These are phyloP conservation scores for Tapera naevia DNA, from an alignment of 2,797 vertebrate genomes.

Conservation along the genomic window DNA sequence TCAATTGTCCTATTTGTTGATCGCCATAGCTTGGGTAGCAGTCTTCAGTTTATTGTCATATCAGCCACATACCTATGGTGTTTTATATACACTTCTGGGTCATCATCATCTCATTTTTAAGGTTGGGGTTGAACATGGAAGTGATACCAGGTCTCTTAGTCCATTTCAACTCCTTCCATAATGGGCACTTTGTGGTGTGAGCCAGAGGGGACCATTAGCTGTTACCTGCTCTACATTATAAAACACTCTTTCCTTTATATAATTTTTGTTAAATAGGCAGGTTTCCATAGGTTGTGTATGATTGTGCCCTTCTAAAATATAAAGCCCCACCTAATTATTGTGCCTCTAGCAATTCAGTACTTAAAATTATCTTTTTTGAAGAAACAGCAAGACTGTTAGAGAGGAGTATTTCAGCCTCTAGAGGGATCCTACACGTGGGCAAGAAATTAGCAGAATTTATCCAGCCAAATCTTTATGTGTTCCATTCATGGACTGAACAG, in stretches of 20 bases:
- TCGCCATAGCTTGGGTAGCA: neutral
- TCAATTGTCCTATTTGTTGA: neutral
- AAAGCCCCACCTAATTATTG: neutral
- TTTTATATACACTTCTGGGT: neutral
- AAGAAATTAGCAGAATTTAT: neutral
- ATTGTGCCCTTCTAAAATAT: neutral
- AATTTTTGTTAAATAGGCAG: neutral
- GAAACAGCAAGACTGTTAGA: neutral
- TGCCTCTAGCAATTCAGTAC: neutral
- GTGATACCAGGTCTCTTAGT: neutral
- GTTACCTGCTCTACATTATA: neutral
- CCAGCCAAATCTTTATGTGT: neutral
- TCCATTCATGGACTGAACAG: neutral
- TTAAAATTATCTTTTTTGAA: neutral
- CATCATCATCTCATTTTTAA: neutral
- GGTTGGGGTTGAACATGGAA: neutral
- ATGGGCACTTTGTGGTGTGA: neutral
- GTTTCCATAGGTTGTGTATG: accelerated
- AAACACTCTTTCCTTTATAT: neutral
- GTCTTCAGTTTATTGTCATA: neutral
- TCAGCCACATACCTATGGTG: neutral
- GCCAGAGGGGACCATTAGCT: neutral
- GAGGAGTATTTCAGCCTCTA: neutral
- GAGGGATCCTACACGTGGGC: neutral
- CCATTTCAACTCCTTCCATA: neutral